Percentiles rank a stretch among this genome's conserved stretches.
These are phyloP conservation scores for Ctenosaura bakeri DNA, from an alignment of 2,797 vertebrate genomes.

Conservation along the genomic window DNA sequence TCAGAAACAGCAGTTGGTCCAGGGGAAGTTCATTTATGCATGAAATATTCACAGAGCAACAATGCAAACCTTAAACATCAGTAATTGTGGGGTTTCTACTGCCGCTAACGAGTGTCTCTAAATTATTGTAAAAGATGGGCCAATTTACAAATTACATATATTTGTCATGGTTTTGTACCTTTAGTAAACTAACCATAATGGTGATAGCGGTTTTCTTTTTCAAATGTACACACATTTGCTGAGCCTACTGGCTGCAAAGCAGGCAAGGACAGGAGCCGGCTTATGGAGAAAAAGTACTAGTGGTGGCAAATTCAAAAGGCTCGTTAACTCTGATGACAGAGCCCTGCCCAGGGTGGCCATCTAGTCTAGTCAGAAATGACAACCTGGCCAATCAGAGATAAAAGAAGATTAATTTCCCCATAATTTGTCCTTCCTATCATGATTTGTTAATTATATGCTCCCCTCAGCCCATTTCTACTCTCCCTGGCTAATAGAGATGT, in stretches of 20 bases:
- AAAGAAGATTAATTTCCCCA: constrained; percentile 1
- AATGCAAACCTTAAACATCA: constrained; percentile 88
- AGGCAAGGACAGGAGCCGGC: constrained; percentile 52
- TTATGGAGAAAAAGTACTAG: constrained; percentile 48
- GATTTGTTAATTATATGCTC: constrained; percentile 9
- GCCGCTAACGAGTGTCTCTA: constrained; percentile 85
- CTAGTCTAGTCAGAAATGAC: constrained; percentile 5
- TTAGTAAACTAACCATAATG: constrained; percentile 81
- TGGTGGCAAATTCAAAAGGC: constrained; percentile 37
- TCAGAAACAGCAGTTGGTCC: constrained; percentile 89
- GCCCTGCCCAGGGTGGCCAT: not conserved
- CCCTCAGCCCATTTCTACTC: not conserved
- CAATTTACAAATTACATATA: constrained; percentile 87
- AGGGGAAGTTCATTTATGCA: constrained; percentile 88
- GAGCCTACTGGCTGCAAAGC: constrained; percentile 58
- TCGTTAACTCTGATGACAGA: not conserved
- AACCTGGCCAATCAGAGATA: constrained; percentile 2
- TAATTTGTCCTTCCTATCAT: not conserved
- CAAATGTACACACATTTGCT: constrained; percentile 70
- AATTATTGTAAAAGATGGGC: constrained; percentile 87
- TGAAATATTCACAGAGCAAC: constrained; percentile 89
- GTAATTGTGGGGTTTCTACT: constrained; percentile 88
- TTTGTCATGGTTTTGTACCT: constrained; percentile 87
- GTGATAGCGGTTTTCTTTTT: constrained; percentile 73
- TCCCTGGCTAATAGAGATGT: not conserved